Evolutionary conservation across 2,888 invertebrate genomes (phyloP), one percentile per base, ranked within the genome.

Genomic region (Spatulosminthurus flaviceps): DNA sequence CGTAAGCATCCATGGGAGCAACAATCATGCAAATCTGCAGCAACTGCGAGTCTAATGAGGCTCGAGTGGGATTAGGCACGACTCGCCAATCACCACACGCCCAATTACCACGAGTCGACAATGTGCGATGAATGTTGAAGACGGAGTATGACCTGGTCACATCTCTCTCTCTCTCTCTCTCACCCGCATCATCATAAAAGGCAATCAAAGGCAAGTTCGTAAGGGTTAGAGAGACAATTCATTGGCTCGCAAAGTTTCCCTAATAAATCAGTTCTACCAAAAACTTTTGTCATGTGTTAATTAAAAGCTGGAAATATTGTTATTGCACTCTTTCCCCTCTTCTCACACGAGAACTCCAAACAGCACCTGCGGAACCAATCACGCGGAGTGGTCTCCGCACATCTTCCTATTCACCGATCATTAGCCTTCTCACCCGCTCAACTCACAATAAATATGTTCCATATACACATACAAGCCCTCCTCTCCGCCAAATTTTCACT

Each of bases 211-310:
- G n/a, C 51, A 13, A 51, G 51, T n/a, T n/a, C n/a, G 51, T 16
- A 2, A 51, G 51, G 16, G n/a, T 41, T 41, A 41, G 16, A 51
- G n/a, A 51, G 19, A 51, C 64, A 64, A 64, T 64, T 28, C 67
- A 28, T 67, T 67, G 22, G 22, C 67, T 26, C 34, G n/a, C 5
- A 51, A 51, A 19, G 24, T 83, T 84, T 81, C 78, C 79, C 82
- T 79, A 82, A 85, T 85, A 85, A 85, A 84, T 85, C 85, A 85
- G 83, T 78, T 81, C 77, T 75, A 81, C 82, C 81, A 84, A 83
- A 85, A 85, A 84, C 82, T 85, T 84, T 85, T 85, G 85, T 84
- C 85, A 84, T 85, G 85, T 85, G 84, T 85, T 85, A 85, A 85
- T 85, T 85, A 85, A 85, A 85, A 84, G 82, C 82, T 83, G 80